Conservation (phyloP, 2,113 vertebrate species). For the Regulus satrapa region DNA sequence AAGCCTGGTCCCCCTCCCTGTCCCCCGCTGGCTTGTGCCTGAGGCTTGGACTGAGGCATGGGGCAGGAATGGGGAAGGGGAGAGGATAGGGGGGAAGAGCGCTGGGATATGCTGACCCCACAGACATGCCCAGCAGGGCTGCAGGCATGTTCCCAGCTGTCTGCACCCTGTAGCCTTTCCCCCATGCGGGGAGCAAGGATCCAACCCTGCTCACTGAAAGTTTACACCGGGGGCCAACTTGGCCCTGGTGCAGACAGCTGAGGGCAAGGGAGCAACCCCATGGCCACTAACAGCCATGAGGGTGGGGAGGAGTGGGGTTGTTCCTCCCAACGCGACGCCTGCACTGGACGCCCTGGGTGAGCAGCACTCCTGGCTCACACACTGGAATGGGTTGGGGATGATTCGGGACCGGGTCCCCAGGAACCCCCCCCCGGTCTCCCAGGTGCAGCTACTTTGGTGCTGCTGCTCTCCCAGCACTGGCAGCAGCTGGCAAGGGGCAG, state of each 20-base stretch:
- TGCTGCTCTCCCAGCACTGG: neutral
- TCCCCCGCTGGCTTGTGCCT: neutral
- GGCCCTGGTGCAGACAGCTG: neutral
- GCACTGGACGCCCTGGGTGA: fast-evolving
- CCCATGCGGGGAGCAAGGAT: neutral
- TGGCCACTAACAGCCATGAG: neutral
- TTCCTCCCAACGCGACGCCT: neutral
- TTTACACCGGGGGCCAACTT: neutral
- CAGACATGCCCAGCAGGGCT: neutral
- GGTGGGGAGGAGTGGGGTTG: neutral
- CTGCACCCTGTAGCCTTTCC: neutral
- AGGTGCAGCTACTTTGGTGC: neutral
- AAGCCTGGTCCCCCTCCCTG: neutral
- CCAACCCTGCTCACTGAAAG: neutral
- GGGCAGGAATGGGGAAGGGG: neutral
- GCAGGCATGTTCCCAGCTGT: neutral
- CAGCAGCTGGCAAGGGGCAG: neutral
- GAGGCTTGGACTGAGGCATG: neutral
- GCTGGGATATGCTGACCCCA: neutral
- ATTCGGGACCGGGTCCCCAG: neutral
- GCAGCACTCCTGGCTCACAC: neutral
- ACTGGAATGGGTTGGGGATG: neutral
- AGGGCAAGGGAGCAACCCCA: neutral
- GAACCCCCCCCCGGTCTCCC: neutral
- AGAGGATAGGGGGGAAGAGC: neutral